These are phyloP conservation scores for Idaea biselata DNA, from an alignment of 2,888 invertebrate species.

Conservation along the genomic window DNA sequence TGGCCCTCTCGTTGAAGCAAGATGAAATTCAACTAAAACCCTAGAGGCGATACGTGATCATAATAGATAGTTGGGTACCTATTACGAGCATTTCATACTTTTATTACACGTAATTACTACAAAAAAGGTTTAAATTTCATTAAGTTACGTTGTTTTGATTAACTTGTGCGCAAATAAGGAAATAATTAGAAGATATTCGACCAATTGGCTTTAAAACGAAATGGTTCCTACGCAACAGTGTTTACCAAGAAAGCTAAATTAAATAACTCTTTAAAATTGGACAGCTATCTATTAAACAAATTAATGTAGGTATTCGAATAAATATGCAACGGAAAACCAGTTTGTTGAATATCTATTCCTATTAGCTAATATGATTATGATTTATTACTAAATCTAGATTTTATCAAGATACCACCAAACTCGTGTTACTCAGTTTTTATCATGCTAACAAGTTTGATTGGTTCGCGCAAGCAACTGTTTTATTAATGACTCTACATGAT, in stretches of 20 bases:
- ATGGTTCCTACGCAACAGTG: background rate
- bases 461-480: too few species aligned
- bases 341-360: background rate
- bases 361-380: background rate
- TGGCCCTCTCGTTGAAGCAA: conserved; percentile 57
- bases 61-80: background rate
- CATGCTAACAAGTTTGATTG: too few species aligned
- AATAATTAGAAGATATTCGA: background rate
- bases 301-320: background rate
- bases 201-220: background rate
- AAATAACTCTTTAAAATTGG: background rate
- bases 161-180: background rate
- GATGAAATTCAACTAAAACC: conserved; percentile 53
- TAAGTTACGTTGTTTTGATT: background rate
- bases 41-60: conserved; percentile 16
- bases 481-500: too few species aligned
- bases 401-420: too few species aligned
- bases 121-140: background rate
- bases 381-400: background rate
- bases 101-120: conserved; percentile 3
- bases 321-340: background rate
- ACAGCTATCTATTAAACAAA: background rate
- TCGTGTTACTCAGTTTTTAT: too few species aligned
- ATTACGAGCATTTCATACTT: conserved; percentile 1
- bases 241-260: background rate